These are phyloP conservation scores for Prunella strophiata DNA, from an alignment of 2,797 vertebrate species.

Conservation along the genomic window DNA sequence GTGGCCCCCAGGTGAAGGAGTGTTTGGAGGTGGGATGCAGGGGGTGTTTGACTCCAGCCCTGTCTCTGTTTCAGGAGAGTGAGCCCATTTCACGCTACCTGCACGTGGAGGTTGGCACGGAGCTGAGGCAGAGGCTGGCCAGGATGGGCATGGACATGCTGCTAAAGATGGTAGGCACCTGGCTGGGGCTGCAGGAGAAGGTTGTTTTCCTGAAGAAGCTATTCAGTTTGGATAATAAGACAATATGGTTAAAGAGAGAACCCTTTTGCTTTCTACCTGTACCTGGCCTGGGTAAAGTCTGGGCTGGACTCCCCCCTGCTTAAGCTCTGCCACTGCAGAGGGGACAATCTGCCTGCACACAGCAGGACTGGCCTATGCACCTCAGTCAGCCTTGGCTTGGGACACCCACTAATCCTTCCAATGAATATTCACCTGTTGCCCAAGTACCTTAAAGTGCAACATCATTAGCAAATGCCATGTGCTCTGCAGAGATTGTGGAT, in stretches of 20 bases:
- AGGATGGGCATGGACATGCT: constrained; percentile 90
- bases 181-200: neutral
- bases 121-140: constrained; percentile 87
- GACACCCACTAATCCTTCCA: neutral
- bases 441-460: neutral
- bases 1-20: neutral
- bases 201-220: neutral
- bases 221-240: neutral
- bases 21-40: neutral
- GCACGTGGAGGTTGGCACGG: constrained; percentile 72
- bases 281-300: neutral
- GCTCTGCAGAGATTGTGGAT: neutral
- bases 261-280: neutral
- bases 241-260: neutral
- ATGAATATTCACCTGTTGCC: neutral
- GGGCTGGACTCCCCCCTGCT: neutral
- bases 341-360: neutral
- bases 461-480: neutral
- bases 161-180: constrained; percentile 91
- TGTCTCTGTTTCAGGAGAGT: constrained; percentile 81
- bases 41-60: neutral
- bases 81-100: constrained; percentile 90
- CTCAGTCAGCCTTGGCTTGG: neutral
- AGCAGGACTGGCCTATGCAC: neutral
- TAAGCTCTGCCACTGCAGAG: neutral